Evolutionary conservation across 1,140 invertebrate species (phyloP).

Genomic region (Tetranychus urticae): DNA sequence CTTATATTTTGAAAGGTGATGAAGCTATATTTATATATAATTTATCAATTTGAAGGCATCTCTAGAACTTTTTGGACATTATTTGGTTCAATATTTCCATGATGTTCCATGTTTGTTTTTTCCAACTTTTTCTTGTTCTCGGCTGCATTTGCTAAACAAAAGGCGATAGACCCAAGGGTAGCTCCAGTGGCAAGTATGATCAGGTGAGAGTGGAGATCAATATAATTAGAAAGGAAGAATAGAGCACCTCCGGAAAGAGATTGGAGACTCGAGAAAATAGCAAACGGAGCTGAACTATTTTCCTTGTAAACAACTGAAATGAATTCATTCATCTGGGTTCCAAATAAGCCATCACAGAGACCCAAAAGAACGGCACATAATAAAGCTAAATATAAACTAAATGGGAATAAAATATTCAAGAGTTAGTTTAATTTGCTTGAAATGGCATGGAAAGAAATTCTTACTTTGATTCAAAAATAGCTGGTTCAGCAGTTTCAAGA

Average conservation of each 20-base stretch:
- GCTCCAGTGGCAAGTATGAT: neutral
- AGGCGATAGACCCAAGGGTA: neutral
- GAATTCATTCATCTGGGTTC: constrained; percentile 78
- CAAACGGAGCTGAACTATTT: constrained; percentile 69
- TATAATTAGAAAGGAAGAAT: constrained; percentile 51
- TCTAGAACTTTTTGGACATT: too few relatives aligned
- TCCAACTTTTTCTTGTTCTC: too few relatives aligned
- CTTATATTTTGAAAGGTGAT: too few relatives aligned
- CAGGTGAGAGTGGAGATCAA: neutral
- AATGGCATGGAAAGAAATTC: neutral
- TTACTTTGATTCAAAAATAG: constrained; percentile 30
- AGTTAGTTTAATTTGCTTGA: too few relatives aligned
- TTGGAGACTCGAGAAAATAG: constrained; percentile 84
- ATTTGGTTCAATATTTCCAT: too few relatives aligned
- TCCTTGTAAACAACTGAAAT: constrained; percentile 51
- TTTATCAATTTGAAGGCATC: too few relatives aligned
- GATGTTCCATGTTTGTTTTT: too few relatives aligned
- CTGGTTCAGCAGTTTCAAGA: constrained; percentile 27
- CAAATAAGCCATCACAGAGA: constrained; percentile 82
- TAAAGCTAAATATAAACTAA: constrained; percentile 42
- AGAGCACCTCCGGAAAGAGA: constrained; percentile 64
- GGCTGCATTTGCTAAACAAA: neutral
- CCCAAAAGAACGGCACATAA: constrained; percentile 71
- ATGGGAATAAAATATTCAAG: constrained; percentile 14
- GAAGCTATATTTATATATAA: too few relatives aligned